These are phyloP conservation scores for Ischnus inquisitorius DNA, from an alignment of 2,888 invertebrate species.

Conservation along the genomic window DNA sequence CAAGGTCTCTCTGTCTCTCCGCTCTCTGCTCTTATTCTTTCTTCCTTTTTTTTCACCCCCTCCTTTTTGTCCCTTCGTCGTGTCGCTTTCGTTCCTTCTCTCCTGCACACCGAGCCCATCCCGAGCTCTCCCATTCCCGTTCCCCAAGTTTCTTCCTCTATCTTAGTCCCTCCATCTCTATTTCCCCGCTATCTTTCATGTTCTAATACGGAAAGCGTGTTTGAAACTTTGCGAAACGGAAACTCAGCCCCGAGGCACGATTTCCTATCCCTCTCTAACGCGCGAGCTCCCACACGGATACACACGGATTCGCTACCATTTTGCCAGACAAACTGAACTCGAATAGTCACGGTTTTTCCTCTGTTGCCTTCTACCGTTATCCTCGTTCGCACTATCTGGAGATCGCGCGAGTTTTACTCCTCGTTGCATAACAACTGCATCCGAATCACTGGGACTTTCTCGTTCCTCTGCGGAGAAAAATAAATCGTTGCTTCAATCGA, in stretches of 20 bases:
- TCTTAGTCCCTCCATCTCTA: slow-evolving; percentile 44
- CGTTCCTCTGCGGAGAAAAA: background rate
- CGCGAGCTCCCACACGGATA: slow-evolving; percentile 19
- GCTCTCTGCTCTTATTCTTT: slow-evolving; percentile 62
- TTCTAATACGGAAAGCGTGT: slow-evolving; percentile 80
- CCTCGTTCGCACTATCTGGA: slow-evolving; percentile 7
- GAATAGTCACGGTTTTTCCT: slow-evolving; percentile 46
- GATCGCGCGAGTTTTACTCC: slow-evolving; percentile 44
- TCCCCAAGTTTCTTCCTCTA: slow-evolving; percentile 15
- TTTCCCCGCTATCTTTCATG: slow-evolving; percentile 62
- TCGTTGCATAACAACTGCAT: slow-evolving; percentile 66
- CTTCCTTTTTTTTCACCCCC: slow-evolving; percentile 14
- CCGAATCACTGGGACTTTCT: slow-evolving; percentile 43
- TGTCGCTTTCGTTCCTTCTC: slow-evolving; percentile 54
- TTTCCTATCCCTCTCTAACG: slow-evolving; percentile 58
- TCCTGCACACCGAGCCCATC: slow-evolving; percentile 56
- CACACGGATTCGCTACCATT: slow-evolving; percentile 49
- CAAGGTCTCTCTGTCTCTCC: slow-evolving; percentile 76
- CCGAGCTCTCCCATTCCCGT: slow-evolving; percentile 48
- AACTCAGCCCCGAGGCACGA: slow-evolving; percentile 66
- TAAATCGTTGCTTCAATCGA: background rate
- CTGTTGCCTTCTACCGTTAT: slow-evolving; percentile 36
- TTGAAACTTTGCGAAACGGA: slow-evolving; percentile 79
- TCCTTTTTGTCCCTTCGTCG: slow-evolving; percentile 58
- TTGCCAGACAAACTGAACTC: slow-evolving; percentile 64